phyloP scores from a whole-genome alignment of 1,140 invertebrate genomes.

The Coelopa frigida region DNA sequence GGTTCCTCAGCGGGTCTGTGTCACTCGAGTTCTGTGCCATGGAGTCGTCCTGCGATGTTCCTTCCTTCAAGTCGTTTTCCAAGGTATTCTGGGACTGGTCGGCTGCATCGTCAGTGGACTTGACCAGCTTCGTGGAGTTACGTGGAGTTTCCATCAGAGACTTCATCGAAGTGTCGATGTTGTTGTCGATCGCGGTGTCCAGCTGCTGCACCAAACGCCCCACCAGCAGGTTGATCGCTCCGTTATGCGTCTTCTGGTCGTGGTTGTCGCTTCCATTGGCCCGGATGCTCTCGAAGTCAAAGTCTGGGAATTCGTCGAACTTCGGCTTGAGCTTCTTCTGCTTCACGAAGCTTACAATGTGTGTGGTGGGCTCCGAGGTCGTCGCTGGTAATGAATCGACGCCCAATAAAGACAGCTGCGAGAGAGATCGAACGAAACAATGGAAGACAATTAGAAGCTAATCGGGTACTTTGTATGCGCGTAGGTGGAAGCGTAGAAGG shows the following conservation, averaged over 20 bases:
- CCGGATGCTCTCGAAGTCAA: conserved; percentile 25
- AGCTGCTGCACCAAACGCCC: no score
- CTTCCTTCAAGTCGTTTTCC: no score
- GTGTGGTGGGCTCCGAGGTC: conserved; percentile 12
- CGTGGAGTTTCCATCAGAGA: conserved; percentile 11
- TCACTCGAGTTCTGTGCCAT: not conserved
- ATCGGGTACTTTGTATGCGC: no score
- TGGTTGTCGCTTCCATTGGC: no score
- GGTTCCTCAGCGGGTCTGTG: conserved; percentile 15
- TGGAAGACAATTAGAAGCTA: no score
- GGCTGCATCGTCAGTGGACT: conserved; percentile 4
- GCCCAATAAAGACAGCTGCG: no score
- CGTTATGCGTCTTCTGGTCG: not conserved
- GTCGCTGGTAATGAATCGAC: conserved; percentile 11
- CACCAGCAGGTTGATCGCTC: no score
- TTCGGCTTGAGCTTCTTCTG: conserved; percentile 1
- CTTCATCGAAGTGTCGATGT: no score
- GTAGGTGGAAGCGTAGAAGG: no score
- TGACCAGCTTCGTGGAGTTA: conserved; percentile 23
- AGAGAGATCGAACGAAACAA: no score
- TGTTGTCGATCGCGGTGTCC: no score
- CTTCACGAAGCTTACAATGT: conserved; percentile 27
- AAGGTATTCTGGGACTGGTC: conserved; percentile 1
- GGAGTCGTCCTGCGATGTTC: conserved; percentile 1
- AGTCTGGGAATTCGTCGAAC: conserved; percentile 16